phyloP scores from a whole-genome alignment of 2,113 vertebrate genomes.

The Chamaetylas fuelleborni region DNA sequence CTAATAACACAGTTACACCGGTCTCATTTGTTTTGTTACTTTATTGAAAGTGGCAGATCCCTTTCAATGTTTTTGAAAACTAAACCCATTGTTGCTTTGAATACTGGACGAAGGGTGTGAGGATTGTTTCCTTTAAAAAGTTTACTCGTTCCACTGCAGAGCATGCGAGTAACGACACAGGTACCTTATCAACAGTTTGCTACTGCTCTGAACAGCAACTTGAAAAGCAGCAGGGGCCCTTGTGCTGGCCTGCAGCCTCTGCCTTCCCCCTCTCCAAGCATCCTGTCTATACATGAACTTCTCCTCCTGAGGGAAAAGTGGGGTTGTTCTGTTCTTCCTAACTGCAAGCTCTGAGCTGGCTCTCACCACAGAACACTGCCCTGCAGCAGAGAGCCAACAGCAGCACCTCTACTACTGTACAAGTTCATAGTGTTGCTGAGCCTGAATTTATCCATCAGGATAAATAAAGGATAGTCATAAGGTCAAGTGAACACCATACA shows the following conservation, averaged over 20 bases:
- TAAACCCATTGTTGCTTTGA: slow-evolving; percentile 27
- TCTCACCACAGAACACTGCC: background rate
- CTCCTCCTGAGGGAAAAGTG: background rate
- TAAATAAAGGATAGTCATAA: background rate
- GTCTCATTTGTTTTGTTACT: slow-evolving; percentile 3
- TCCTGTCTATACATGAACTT: background rate
- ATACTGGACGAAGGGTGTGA: background rate
- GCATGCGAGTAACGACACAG: slow-evolving; percentile 9
- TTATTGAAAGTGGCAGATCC: slow-evolving; percentile 72
- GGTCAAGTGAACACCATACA: background rate
- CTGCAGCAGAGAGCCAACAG: background rate
- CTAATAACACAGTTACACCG: background rate
- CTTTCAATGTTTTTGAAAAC: slow-evolving; percentile 53
- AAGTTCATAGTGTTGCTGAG: background rate
- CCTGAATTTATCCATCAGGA: background rate
- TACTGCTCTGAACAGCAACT: slow-evolving; percentile 8
- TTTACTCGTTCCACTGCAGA: background rate
- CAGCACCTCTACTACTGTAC: background rate
- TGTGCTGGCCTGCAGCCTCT: background rate
- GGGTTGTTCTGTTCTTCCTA: background rate
- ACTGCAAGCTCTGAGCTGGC: background rate
- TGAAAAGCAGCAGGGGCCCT: slow-evolving; percentile 25
- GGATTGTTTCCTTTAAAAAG: slow-evolving; percentile 45
- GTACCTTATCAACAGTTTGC: slow-evolving; percentile 50
- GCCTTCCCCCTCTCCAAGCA: background rate